These are phyloP conservation scores for Drosophila sproati DNA, from an alignment of 1,140 invertebrate genomes.

Conservation along the genomic window DNA sequence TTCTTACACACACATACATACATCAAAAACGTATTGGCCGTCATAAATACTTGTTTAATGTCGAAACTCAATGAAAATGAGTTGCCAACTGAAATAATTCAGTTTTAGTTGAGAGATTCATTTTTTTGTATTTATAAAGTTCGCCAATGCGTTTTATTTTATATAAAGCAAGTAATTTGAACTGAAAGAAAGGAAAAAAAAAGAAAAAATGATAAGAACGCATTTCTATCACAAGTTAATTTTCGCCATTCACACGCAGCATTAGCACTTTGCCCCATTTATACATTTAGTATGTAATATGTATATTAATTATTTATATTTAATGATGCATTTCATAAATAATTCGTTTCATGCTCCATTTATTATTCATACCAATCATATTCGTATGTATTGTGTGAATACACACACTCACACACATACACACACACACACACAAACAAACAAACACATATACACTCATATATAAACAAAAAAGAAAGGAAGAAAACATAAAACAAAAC, in stretches of 20 bases:
- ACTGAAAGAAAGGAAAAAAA: not conserved
- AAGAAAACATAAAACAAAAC: not conserved
- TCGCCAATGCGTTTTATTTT: not conserved
- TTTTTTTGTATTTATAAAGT: not conserved
- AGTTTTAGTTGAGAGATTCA: too few species aligned
- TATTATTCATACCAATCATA: conserved; percentile 23
- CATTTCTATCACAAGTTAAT: conserved; percentile 5
- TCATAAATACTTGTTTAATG: not conserved
- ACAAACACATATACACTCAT: not conserved
- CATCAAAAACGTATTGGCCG: not conserved
- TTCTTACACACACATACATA: not conserved
- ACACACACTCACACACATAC: not conserved
- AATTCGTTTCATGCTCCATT: conserved; percentile 35
- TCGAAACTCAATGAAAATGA: too few species aligned
- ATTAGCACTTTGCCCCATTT: conserved; percentile 32
- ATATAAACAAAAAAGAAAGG: not conserved
- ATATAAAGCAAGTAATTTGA: not conserved
- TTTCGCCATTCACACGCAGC: conserved; percentile 32
- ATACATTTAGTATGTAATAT: conserved; percentile 41
- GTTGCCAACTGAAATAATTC: too few species aligned
- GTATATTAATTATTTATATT: conserved; percentile 50
- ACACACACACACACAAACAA: too few species aligned
- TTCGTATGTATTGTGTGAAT: conserved; percentile 21
- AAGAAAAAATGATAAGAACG: not conserved
- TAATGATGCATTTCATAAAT: conserved; percentile 43